Percentiles rank a stretch among this genome's conserved stretches.
These are phyloP conservation scores for Drosophila azteca DNA, from an alignment of 1,140 invertebrate species.

Conservation along the genomic window DNA sequence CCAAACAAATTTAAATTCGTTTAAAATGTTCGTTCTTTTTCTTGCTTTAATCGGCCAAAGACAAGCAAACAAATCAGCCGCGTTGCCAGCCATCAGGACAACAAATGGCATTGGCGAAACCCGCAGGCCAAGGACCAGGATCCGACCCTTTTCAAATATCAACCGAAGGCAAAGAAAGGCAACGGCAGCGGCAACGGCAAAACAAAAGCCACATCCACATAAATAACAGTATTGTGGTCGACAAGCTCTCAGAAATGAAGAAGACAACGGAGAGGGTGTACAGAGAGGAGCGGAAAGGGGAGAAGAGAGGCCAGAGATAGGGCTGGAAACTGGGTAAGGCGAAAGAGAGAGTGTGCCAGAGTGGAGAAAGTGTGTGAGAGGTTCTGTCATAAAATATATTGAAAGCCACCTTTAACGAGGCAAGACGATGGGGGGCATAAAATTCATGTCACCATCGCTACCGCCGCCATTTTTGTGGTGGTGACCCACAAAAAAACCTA, in stretches of 20 bases:
- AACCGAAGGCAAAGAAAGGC: slow-evolving; percentile 26
- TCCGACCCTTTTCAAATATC: slow-evolving; percentile 67
- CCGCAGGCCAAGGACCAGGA: slow-evolving; percentile 38
- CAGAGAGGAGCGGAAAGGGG: neutral
- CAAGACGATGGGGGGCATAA: slow-evolving; percentile 25
- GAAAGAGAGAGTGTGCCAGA: slow-evolving; percentile 15
- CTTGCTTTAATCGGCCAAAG: slow-evolving; percentile 24
- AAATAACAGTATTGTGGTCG: slow-evolving; percentile 73
- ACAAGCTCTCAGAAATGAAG: slow-evolving; percentile 35
- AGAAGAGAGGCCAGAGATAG: too few relatives aligned
- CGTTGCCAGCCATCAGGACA: slow-evolving; percentile 37
- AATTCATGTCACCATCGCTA: slow-evolving; percentile 42
- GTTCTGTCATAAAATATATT: slow-evolving; percentile 67
- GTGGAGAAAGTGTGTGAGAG: slow-evolving; percentile 10
- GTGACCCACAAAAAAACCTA: slow-evolving; percentile 72
- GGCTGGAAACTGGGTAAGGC: neutral
- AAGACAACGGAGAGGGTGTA: slow-evolving; percentile 33
- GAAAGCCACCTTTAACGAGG: slow-evolving; percentile 37
- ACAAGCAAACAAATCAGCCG: slow-evolving; percentile 39
- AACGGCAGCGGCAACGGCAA: slow-evolving; percentile 44
- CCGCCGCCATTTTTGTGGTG: slow-evolving; percentile 63
- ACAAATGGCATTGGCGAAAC: slow-evolving; percentile 14
- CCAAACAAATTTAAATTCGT: slow-evolving; percentile 36
- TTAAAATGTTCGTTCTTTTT: slow-evolving; percentile 18
- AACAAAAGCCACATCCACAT: slow-evolving; percentile 76